These are phyloP conservation scores for Parnassius apollo DNA, from an alignment of 2,888 invertebrate species.

Conservation along the genomic window DNA sequence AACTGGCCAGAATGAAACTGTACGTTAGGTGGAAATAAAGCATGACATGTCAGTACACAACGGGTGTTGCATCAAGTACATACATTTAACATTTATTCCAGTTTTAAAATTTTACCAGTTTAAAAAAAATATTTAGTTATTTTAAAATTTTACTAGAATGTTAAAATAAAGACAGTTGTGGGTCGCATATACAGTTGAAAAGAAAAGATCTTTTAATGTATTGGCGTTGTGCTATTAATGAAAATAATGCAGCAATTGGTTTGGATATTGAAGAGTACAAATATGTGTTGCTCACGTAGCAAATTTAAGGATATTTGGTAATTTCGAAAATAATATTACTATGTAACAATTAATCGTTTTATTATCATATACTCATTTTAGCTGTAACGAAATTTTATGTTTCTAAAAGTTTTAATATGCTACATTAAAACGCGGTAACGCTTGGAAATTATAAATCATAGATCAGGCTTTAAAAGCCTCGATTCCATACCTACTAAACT, in stretches of 20 bases:
- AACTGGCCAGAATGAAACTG: constrained; percentile 19
- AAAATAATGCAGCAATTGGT: constrained; percentile 44
- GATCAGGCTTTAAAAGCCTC: constrained; percentile 51
- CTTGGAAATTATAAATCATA: constrained; percentile 48
- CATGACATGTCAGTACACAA: constrained; percentile 54
- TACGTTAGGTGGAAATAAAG: constrained; percentile 40
- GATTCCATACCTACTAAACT: constrained; percentile 65
- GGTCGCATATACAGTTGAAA: constrained; percentile 58
- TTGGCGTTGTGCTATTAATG: constrained; percentile 51
- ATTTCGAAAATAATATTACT: constrained; percentile 39
- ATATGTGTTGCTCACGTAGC: constrained; percentile 74
- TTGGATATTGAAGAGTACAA: constrained; percentile 66
- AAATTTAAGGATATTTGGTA: constrained; percentile 61
- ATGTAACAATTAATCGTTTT: constrained; percentile 41
- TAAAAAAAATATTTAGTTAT: constrained; percentile 6
- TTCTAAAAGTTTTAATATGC: constrained; percentile 52
- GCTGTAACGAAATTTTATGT: constrained; percentile 55
- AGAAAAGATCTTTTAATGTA: constrained; percentile 51
- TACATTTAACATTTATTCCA: constrained; percentile 17
- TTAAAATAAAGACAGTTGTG: constrained; percentile 37
- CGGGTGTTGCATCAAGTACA: constrained; percentile 30
- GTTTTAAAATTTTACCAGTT: background rate
- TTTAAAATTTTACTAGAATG: constrained; percentile 16
- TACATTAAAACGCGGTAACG: constrained; percentile 47
- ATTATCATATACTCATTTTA: constrained; percentile 69